phyloP scores from a whole-genome alignment of 2,797 vertebrate genomes.

The Bovichtus diacanthus region DNA sequence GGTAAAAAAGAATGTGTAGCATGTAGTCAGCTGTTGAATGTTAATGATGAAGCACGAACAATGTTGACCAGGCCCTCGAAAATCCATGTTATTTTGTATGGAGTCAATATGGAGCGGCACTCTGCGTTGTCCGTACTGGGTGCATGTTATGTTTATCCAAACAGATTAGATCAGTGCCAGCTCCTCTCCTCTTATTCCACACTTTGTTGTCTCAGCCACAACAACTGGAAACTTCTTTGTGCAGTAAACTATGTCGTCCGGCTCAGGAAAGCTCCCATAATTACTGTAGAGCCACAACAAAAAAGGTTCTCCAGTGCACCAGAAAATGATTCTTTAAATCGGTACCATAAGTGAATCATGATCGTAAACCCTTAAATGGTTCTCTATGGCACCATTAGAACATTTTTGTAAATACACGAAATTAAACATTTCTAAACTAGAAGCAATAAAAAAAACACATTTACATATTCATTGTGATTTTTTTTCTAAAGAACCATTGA shows the following conservation, averaged over 20 bases:
- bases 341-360: constrained; percentile 26
- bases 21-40: constrained; percentile 23
- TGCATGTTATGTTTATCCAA: constrained; percentile 68
- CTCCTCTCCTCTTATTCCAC: constrained; percentile 54
- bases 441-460: constrained; percentile 1
- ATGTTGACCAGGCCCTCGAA: constrained; percentile 27
- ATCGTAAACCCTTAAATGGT: constrained; percentile 19
- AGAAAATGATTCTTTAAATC: constrained; percentile 49
- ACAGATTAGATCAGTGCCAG: constrained; percentile 66
- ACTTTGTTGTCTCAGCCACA: constrained; percentile 53
- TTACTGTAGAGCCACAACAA: constrained; percentile 66
- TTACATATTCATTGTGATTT: neutral
- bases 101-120: constrained; percentile 38
- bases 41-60: constrained; percentile 23
- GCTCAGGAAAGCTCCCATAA: constrained; percentile 65
- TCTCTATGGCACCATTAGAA: constrained; percentile 2
- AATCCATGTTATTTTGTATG: constrained; percentile 21
- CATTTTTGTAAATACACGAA: constrained; percentile 33
- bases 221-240: constrained; percentile 70
- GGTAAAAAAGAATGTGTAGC: constrained; percentile 26
- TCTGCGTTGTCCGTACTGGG: constrained; percentile 35
- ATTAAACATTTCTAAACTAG: constrained; percentile 1
- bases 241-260: constrained; percentile 60
- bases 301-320: constrained; percentile 39
- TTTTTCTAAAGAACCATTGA: neutral